phyloP scores from a whole-genome alignment of 2,888 invertebrate genomes.

The Marronus borbonicus region DNA sequence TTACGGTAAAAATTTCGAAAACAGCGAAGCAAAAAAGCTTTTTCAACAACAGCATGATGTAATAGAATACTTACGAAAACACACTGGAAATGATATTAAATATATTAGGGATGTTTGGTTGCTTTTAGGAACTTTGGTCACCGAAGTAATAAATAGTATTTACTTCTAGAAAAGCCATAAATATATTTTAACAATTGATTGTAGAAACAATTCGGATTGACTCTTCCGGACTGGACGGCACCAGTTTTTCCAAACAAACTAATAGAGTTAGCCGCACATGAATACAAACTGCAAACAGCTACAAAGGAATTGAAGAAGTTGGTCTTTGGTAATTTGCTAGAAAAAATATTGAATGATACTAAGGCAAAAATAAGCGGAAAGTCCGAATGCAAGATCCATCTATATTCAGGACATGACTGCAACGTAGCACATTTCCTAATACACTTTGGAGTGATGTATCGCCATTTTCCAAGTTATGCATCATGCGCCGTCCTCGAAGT shows the following conservation, averaged over 20 bases:
- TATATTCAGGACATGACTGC: conserved; percentile 44
- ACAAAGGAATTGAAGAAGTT: conserved; percentile 14
- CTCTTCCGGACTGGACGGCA: conserved; percentile 32
- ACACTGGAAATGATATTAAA: conserved; percentile 11
- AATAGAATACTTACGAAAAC: conserved; percentile 23
- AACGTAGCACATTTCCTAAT: conserved; percentile 14
- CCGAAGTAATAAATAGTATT: conserved; percentile 12
- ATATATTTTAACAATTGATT: neutral
- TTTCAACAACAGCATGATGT: conserved; percentile 27
- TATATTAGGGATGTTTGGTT: conserved; percentile 26
- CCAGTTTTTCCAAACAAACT: conserved; percentile 10
- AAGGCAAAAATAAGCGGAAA: neutral
- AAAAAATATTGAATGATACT: conserved; percentile 35
- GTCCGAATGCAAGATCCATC: conserved; percentile 35
- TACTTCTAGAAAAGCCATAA: neutral
- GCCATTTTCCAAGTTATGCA: conserved; percentile 36
- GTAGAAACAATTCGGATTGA: conserved; percentile 6
- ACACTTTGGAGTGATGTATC: conserved; percentile 22
- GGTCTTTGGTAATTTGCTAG: conserved; percentile 8
- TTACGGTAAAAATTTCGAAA: conserved; percentile 22
- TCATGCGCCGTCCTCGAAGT: conserved; percentile 32
- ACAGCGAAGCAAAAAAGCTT: neutral
- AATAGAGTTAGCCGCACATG: neutral
- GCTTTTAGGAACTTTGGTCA: neutral
- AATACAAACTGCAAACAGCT: conserved; percentile 13